These are phyloP conservation scores for rabbit (Oryctolagus cuniculus) DNA, from an alignment of 2,113 vertebrate species.

Conservation along the genomic window DNA sequence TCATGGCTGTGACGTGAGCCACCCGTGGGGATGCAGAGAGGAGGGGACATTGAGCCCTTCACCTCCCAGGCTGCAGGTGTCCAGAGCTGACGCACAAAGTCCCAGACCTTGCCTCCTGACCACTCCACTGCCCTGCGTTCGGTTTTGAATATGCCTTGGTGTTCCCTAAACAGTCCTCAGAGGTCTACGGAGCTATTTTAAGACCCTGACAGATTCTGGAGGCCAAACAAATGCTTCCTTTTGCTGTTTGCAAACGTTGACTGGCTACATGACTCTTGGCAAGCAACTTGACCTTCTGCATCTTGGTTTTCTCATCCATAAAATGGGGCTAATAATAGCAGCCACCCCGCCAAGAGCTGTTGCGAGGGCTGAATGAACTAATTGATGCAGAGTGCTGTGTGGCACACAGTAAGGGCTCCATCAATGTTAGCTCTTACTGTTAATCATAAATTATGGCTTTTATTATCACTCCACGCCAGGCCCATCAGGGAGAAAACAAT, in stretches of 20 bases:
- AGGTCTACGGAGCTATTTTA: background rate
- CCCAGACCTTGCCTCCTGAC: background rate
- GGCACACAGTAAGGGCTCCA: background rate
- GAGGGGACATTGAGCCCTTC: too few species aligned
- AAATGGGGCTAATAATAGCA: slow-evolving; percentile 61
- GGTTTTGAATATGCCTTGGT: background rate
- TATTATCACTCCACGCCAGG: background rate
- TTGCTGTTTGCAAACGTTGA: background rate
- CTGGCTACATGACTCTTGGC: background rate
- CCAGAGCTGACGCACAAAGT: too few species aligned
- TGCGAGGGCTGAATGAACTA: background rate
- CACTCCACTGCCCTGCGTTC: background rate
- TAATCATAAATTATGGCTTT: slow-evolving; percentile 58
- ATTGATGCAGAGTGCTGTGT: background rate
- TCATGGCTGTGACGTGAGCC: fast-evolving
- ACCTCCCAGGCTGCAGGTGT: fast-evolving
- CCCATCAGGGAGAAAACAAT: background rate
- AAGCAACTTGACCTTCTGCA: background rate
- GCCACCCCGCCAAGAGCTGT: background rate
- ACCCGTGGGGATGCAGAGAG: fast-evolving
- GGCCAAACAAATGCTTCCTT: background rate
- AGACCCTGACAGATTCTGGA: background rate
- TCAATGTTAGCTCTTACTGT: background rate
- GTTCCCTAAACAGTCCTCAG: background rate
- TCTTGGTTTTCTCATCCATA: slow-evolving; percentile 56